Evolutionary conservation across 2,113 vertebrate genomes (phyloP), one percentile per base, ranked within the genome.

Genomic region (Corythornis cristatus): DNA sequence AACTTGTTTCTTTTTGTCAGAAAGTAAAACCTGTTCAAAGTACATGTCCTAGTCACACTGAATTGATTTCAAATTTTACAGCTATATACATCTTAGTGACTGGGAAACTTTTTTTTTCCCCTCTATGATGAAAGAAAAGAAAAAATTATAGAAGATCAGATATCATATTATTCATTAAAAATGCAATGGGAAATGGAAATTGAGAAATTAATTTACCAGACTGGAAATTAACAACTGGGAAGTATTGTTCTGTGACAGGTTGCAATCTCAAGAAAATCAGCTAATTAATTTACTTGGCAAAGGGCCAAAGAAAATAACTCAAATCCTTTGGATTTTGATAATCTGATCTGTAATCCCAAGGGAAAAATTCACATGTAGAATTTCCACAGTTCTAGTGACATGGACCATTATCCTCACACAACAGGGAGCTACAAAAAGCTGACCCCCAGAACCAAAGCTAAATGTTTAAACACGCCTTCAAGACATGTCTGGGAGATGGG

Each of bases 261-360:
- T 82, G 62, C 8, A 68, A 76, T 77, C 79, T 74, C 85, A n/a
- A 80, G 83, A 94, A 95, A 91, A 58, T 56, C 60, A 77, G 46
- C 51, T 86, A 86, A 86, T 91, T 88, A 93, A 83, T 51, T 74
- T 70, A 62, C 28, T 73, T 86, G 72, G 64, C 33, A 43, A 64
- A 54, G 12, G 37, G 51, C 71, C 90, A 93, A 93, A 45, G 64
- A 91, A 89, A 93, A 91, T 54, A 88, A 79, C 75, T 87, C 70
- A 62, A 96, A 80, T 83, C 75, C 72, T 93, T 76, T 91, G 75
- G 93, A 94, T 83, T 8, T 61, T 62, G 85, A 91, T 93, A 88
- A 96, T 94, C 90, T 51, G 28, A 95, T 80, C 83, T 87, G 66
- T 58, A 89, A 86, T 57, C 80, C 71, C 56, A 86, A 88, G 35